Evolutionary conservation across 2,797 vertebrate species (phyloP).

Genomic region (Tapirus indicus): DNA sequence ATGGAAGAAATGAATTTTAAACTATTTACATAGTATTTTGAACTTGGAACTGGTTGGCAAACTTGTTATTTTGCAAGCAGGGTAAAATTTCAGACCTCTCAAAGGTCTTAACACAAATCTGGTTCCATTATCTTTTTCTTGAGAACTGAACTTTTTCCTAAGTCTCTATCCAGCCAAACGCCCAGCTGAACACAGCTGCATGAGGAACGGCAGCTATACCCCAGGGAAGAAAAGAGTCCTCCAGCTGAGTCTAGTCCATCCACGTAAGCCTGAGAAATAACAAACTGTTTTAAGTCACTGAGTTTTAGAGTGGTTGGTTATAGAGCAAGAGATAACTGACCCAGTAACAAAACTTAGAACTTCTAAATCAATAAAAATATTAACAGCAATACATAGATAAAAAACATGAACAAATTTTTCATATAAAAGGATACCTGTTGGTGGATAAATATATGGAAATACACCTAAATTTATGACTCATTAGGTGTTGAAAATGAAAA

Average conservation of each 20-base stretch:
- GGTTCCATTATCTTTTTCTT: neutral
- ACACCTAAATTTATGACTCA: neutral
- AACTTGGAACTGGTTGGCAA: neutral
- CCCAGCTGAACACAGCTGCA: neutral
- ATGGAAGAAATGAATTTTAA: neutral
- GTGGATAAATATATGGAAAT: neutral
- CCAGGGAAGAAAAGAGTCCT: neutral
- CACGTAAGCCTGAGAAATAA: neutral
- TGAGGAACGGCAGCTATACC: neutral
- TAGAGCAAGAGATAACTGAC: neutral
- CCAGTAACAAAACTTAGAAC: neutral
- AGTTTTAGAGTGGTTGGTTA: neutral
- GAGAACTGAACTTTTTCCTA: neutral
- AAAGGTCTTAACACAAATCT: neutral
- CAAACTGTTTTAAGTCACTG: neutral
- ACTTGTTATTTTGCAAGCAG: neutral
- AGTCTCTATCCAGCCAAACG: neutral
- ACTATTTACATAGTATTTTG: neutral
- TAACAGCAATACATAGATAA: neutral
- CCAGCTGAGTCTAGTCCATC: neutral
- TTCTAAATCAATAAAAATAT: neutral
- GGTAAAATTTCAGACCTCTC: neutral
- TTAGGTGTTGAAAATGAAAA: neutral
- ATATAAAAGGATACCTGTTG: neutral
- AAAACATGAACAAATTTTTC: neutral